Evolutionary conservation across 2,797 vertebrate genomes (phyloP).

Genomic region (Fistularia commersonii): DNA sequence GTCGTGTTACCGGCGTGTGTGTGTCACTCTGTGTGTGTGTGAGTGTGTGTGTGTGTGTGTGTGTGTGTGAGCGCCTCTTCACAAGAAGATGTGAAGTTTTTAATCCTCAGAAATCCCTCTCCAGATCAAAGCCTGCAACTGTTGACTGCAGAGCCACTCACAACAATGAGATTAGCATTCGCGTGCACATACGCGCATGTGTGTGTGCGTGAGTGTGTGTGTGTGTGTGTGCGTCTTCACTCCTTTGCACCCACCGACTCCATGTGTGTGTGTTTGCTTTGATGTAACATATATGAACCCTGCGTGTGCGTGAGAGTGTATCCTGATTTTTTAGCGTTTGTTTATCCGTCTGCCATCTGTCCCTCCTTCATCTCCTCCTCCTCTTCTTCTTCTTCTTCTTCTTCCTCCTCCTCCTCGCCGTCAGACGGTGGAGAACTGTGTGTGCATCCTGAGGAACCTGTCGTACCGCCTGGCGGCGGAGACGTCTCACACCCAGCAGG

Average conservation of each 20-base stretch:
- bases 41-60: conserved; percentile 1
- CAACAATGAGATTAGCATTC: conserved; percentile 65
- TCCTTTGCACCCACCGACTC: conserved; percentile 6
- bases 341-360: conserved; percentile 19
- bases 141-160: conserved; percentile 57
- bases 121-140: too few relatives aligned
- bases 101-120: conserved; percentile 66
- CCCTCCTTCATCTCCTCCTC: not conserved
- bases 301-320: not conserved
- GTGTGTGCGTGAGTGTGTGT: conserved; percentile 9
- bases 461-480: conserved; percentile 97
- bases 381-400: not conserved
- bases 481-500: conserved; percentile 97
- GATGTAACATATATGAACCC: not conserved
- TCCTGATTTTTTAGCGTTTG: not conserved
- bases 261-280: conserved; percentile 5
- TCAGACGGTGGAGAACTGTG: conserved; percentile 98
- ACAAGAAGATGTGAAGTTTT: conserved; percentile 42
- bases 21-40: conserved; percentile 4
- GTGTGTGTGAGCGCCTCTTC: conserved; percentile 25
- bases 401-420: not conserved
- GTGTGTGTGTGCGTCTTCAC: conserved; percentile 10
- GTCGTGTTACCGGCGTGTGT: too few relatives aligned
- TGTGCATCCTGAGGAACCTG: conserved; percentile 99
- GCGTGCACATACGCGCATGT: conserved; percentile 1